Evolutionary conservation across 2,113 vertebrate species (phyloP).

Genomic region (Eretmochelys imbricata): DNA sequence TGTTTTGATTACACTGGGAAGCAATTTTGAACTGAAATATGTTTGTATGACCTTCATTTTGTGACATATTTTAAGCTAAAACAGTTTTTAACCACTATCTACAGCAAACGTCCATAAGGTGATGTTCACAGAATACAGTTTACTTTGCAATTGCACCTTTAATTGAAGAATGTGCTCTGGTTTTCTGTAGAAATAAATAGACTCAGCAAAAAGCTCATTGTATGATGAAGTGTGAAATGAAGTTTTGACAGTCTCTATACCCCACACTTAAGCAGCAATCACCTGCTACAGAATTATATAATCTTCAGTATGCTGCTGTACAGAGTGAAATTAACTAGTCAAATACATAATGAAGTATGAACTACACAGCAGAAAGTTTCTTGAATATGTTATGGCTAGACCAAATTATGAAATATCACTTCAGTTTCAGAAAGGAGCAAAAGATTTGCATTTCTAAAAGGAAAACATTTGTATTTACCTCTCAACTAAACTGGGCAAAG

Average conservation of each 20-base stretch:
- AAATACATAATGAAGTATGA: not conserved
- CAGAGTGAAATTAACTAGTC: constrained; percentile 18
- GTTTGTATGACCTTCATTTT: not conserved
- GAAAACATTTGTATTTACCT: not conserved
- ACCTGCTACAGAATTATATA: not conserved
- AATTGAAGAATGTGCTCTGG: not conserved
- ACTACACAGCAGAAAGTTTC: not conserved
- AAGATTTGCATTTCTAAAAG: not conserved
- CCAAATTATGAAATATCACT: not conserved
- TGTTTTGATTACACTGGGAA: not conserved
- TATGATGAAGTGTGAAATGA: constrained; percentile 29
- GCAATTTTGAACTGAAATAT: not conserved
- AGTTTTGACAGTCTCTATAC: not conserved
- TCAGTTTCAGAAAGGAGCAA: not conserved
- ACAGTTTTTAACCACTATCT: not conserved
- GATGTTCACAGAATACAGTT: not conserved
- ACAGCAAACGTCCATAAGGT: not conserved
- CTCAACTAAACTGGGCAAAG: not conserved
- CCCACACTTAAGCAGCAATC: not conserved
- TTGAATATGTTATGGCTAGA: not conserved
- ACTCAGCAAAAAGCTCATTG: not conserved
- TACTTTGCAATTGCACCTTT: not conserved
- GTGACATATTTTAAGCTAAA: not conserved
- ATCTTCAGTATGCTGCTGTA: not conserved
- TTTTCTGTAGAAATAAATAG: constrained; percentile 2